Base-by-base conservation (phyloP, 2,888 invertebrate genomes). In the Schizaphis graminum region DNA sequence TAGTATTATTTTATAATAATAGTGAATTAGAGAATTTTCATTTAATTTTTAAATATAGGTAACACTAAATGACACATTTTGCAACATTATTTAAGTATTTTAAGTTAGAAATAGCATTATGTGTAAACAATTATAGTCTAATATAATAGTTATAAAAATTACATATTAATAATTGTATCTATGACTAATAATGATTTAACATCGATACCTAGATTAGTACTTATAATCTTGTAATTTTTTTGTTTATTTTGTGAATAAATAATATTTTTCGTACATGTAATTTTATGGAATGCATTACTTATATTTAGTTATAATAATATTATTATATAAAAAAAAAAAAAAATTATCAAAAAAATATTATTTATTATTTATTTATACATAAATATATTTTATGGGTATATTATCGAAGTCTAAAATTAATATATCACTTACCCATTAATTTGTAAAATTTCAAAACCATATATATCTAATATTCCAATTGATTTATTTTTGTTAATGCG, bases 371-470 rank as follows among this genome's bases (percentile, higher is more conserved):
- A 53, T 53, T 53, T 35, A 35, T 77, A 77, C n/a, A 35, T 35
- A 35, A 35, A 35, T 77, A 35, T 21, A 77, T 77, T 21, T 11
- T 77, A 35, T 77, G 16, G 5, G n/a, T 77, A 77, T 11, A 35
- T 35, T 35, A 35, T 35, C 8, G 3, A 35, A 35, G 5, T 67
- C 3, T 67, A 67, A 10, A 67, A 67, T 77, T 16, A n/a, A 77
- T 35, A 77, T 21, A 35, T 21, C 77, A 85, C 77, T 84, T 84
- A 98, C 97, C 98, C 98, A 96, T 99, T 99, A 95, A 97, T 97
- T 92, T 98, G 97, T 96, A 99, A 98, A 95, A 99, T 98, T 96
- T 99, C 99, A 96, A 99, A 99, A 91, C 99, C 99, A 95, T 99
- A 99, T 95, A 99, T 99, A 96, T 99, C 99, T 95, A 99, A 96